These are phyloP conservation scores for Cnemophilus loriae DNA, from an alignment of 2,113 vertebrate genomes.

Conservation along the genomic window DNA sequence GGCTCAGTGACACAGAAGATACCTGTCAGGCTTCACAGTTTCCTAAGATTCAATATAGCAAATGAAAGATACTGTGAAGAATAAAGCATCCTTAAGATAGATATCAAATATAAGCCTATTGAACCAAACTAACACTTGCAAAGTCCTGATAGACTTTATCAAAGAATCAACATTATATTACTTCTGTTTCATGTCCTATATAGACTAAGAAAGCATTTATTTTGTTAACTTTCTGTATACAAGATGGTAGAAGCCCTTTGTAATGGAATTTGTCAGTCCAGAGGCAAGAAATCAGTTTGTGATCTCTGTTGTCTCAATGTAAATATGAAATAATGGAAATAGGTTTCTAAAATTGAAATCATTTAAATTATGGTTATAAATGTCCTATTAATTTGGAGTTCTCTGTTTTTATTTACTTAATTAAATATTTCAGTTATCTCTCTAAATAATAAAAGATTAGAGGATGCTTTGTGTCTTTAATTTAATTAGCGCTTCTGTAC, in stretches of 20 bases:
- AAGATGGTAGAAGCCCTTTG: neutral
- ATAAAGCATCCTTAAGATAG: neutral
- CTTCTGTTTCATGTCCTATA: neutral
- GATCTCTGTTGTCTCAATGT: neutral
- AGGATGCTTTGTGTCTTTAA: neutral
- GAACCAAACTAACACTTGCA: neutral
- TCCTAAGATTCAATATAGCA: neutral
- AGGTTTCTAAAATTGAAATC: neutral
- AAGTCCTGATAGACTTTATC: neutral
- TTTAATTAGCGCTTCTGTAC: neutral
- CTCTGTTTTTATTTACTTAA: neutral
- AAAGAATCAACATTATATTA: neutral
- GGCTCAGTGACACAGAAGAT: neutral
- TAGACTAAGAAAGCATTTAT: neutral
- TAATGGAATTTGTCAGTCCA: neutral
- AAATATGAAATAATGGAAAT: neutral
- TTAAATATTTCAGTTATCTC: neutral
- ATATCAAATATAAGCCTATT: neutral
- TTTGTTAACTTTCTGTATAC: neutral
- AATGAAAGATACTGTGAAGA: neutral
- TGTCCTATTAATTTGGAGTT: neutral
- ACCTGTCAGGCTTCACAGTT: neutral
- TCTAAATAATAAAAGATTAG: neutral
- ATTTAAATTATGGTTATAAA: neutral
- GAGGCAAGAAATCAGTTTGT: neutral